A percentile compares a stretch with the other conserved stretches of the same genome.
Evolutionary conservation across 1,140 invertebrate genomes (phyloP).

Genomic region (Trachymyrmex cornetzi): DNA sequence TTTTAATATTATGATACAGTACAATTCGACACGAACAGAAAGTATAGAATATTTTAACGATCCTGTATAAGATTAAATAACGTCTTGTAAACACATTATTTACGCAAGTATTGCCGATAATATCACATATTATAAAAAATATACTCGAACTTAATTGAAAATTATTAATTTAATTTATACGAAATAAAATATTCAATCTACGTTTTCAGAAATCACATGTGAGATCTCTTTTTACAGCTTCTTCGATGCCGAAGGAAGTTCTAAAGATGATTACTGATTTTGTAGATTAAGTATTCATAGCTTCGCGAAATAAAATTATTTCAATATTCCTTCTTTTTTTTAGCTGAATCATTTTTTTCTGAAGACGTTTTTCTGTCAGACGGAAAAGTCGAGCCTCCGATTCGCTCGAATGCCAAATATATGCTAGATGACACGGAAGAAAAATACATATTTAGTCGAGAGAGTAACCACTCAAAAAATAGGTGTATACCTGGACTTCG

Average conservation of each 20-base stretch:
- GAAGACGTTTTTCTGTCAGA: neutral
- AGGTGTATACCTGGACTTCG: no score
- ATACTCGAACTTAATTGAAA: neutral
- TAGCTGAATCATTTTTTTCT: neutral
- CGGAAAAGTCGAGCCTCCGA: conserved; percentile 15
- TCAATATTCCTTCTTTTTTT: neutral
- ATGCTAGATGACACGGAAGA: neutral
- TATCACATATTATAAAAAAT: neutral
- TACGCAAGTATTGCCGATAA: neutral
- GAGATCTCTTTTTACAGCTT: neutral
- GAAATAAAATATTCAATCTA: neutral
- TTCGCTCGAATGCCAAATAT: conserved; percentile 11
- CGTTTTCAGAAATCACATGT: neutral
- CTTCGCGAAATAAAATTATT: neutral
- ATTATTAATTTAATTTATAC: neutral
- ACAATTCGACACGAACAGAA: conserved; percentile 12
- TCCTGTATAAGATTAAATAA: conserved; percentile 3
- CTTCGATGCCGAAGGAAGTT: neutral
- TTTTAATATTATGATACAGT: conserved; percentile 6
- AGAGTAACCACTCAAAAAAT: no score
- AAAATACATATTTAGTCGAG: conserved; percentile 8
- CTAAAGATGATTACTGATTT: neutral
- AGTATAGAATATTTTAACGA: neutral
- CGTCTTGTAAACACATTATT: neutral
- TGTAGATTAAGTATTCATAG: neutral